These are phyloP conservation scores for Orgyia antiqua DNA, from an alignment of 2,888 invertebrate genomes.

Conservation along the genomic window DNA sequence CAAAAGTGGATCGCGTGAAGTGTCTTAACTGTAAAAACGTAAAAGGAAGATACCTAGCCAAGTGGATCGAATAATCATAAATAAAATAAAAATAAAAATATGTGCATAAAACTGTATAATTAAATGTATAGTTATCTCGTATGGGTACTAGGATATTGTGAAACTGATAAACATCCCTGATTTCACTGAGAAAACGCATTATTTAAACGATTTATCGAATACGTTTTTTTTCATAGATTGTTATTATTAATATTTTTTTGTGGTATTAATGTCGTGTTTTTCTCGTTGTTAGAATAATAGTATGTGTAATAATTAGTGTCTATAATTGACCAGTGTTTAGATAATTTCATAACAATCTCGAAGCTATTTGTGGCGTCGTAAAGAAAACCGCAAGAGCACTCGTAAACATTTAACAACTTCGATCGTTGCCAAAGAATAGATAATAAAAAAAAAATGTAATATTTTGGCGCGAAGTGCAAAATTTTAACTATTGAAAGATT, in stretches of 20 bases:
- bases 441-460: constrained; percentile 12
- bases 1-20: constrained; percentile 13
- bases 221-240: too few relatives aligned
- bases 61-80: constrained; percentile 23
- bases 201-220: too few relatives aligned
- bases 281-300: too few relatives aligned
- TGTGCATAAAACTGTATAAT: constrained; percentile 11
- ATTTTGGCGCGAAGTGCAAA: constrained; percentile 21
- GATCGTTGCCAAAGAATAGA: constrained; percentile 15
- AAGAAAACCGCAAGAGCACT: constrained; percentile 19
- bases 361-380: constrained; percentile 27
- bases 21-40: constrained; percentile 22
- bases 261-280: too few relatives aligned
- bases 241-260: too few relatives aligned
- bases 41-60: constrained; percentile 20
- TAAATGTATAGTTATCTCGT: constrained; percentile 4
- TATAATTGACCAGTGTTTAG: constrained; percentile 16
- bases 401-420: constrained; percentile 10
- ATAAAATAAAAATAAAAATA: constrained; percentile 20
- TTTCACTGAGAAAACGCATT: constrained; percentile 11
- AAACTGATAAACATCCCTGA: constrained; percentile 1
- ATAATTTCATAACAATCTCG: constrained; percentile 15
- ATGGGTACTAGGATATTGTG: constrained; percentile 5
- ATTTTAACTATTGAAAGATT: constrained; percentile 8
- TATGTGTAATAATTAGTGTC: too few relatives aligned